These are phyloP conservation scores for Apus apus DNA, from an alignment of 2,113 vertebrate species.

Conservation along the genomic window DNA sequence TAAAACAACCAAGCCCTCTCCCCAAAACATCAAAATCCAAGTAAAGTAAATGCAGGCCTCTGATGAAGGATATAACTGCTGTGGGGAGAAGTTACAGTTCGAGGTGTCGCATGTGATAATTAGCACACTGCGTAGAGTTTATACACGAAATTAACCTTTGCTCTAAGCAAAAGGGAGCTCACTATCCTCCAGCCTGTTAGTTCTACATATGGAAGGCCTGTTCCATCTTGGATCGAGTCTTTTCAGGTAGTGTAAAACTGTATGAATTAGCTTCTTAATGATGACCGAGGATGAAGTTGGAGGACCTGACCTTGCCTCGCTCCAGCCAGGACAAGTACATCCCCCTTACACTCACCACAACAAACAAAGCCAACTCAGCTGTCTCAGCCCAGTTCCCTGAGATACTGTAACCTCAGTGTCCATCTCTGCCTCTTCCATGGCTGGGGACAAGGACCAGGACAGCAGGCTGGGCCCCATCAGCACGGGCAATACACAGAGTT, in stretches of 20 bases:
- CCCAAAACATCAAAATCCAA: rapidly evolving
- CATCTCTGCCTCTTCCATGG: neutral
- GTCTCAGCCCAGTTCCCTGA: neutral
- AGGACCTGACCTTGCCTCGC: neutral
- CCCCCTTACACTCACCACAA: rapidly evolving
- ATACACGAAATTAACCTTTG: neutral
- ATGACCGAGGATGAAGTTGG: rapidly evolving
- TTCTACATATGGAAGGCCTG: neutral
- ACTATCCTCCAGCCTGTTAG: neutral
- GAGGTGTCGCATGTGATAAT: rapidly evolving
- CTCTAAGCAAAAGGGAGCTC: neutral
- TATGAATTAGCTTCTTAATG: neutral
- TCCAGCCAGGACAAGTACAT: neutral
- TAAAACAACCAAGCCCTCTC: neutral
- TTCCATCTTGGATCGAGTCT: neutral
- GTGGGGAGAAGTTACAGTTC: neutral
- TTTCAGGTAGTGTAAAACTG: neutral
- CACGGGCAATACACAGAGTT: rapidly evolving
- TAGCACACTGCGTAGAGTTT: neutral
- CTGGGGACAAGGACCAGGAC: neutral
- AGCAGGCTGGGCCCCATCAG: neutral
- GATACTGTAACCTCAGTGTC: rapidly evolving
- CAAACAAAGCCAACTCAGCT: neutral
- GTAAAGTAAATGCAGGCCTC: neutral
- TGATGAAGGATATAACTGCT: neutral